Conservation (phyloP, 2,113 vertebrate species). For the Aptenodytes forsteri region DNA sequence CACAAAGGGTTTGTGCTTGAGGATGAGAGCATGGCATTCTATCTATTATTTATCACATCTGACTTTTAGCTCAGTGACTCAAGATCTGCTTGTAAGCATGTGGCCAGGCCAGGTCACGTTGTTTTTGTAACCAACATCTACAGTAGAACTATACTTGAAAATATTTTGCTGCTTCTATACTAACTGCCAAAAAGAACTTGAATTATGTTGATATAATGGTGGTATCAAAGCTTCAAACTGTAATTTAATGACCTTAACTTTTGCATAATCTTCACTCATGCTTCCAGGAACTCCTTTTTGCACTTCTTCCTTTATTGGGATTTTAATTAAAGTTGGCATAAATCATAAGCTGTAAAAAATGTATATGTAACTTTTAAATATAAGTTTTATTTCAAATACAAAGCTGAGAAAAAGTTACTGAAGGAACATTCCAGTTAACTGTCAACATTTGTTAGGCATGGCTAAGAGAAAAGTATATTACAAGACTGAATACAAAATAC, state of each 20-base stretch:
- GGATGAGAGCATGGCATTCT: not conserved
- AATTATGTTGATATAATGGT: not conserved
- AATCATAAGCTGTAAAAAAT: not conserved
- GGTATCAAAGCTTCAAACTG: not conserved
- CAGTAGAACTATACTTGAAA: not conserved
- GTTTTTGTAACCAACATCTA: not conserved
- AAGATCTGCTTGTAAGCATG: not conserved
- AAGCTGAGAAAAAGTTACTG: not conserved
- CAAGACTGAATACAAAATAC: not conserved
- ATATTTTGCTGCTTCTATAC: not conserved
- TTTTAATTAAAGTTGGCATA: not conserved
- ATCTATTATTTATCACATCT: not conserved
- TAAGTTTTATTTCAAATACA: not conserved
- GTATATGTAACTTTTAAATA: not conserved
- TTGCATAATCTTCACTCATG: not conserved
- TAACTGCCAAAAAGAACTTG: not conserved
- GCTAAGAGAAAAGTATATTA: not conserved
- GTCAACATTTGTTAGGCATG: not conserved
- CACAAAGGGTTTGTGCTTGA: not conserved
- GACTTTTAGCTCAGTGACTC: not conserved
- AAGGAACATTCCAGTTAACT: not conserved
- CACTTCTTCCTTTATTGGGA: not conserved
- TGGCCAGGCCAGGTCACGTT: not conserved
- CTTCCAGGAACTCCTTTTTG: not conserved
- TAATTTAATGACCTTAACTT: not conserved